Evolutionary conservation across 2,888 invertebrate species (phyloP).

Genomic region (Papilio gigon): DNA sequence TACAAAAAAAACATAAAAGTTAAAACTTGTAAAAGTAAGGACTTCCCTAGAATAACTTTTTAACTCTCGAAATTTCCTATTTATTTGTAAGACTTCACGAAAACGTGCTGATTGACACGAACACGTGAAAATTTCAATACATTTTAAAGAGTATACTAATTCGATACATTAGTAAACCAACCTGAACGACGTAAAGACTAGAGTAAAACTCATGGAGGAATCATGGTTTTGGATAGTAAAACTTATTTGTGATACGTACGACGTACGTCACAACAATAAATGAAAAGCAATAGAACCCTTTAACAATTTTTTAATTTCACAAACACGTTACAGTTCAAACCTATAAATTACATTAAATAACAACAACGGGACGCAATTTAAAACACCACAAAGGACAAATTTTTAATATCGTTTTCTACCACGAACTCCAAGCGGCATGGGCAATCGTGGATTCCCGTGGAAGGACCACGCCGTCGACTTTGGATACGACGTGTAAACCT

Average conservation of each 20-base stretch:
- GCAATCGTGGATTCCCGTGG: constrained; percentile 56
- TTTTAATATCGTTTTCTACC: constrained; percentile 45
- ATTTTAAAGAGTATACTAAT: background rate
- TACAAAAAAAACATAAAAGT: background rate
- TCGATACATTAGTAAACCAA: too few relatives aligned
- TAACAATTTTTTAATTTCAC: constrained; percentile 20
- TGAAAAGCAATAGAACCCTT: background rate
- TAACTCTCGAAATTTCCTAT: background rate
- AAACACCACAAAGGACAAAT: constrained; percentile 21
- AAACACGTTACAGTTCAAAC: constrained; percentile 2
- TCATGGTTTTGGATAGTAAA: background rate
- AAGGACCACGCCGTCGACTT: constrained; percentile 69
- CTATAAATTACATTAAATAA: constrained; percentile 20
- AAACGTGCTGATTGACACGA: constrained; percentile 13
- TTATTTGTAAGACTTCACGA: constrained; percentile 20
- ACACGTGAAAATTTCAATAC: constrained; percentile 8
- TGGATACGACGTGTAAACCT: constrained; percentile 64
- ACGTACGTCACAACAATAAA: background rate
- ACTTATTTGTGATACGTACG: background rate
- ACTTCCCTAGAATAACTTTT: background rate
- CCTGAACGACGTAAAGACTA: too few relatives aligned
- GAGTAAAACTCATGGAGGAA: background rate
- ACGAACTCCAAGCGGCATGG: constrained; percentile 45
- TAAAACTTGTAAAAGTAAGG: background rate
- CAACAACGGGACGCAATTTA: constrained; percentile 22